Base-by-base conservation (phyloP, 2,113 vertebrate genomes). In the Terrapene triunguis region DNA sequence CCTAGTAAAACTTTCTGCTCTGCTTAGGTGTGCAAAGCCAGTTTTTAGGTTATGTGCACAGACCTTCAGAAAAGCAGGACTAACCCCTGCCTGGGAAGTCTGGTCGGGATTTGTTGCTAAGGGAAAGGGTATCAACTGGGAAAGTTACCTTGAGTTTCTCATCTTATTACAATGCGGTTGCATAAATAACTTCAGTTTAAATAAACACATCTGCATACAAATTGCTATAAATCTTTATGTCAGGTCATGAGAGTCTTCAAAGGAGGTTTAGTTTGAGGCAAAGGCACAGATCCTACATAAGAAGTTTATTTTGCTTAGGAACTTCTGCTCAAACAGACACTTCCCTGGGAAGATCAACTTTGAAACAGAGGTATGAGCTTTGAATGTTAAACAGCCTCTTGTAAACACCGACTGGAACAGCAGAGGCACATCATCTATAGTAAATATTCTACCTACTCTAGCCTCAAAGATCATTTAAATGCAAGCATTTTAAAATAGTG, bases 201-300 rank as follows among this genome's bases (percentile, higher is more conserved):
- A 93, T 51, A 88, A 96, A 93, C 85, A 78, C 83, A 92, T 94
- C 93, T 92, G 94, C 96, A 95, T 95, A 80, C 89, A 95, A 92
- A 96, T 87, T 54, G 89, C 83, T 91, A 62, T 87, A 87, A 96
- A 83, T 82, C 62, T 29, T 47, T 85, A 80, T 54, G 92, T 91
- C 87, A 88, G 95, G 44, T 87, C 86, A 89, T 78, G 80, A 22
- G 47, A 79, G 86, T 89, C 94, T 91, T 91, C 85, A 96, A 81
- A 2, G 35, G 81, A 92, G 79, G 53, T 82, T 96, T 82, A 50
- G 74, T 82, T 82, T 82, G 90, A 96, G 94, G 89, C 78, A 72
- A 95, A 92, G 29, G 57, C 82, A 85, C 35, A 59, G 89, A 72
- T 97, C 86, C 81, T 79, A 86, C 74, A 72, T 92, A 83, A 93